Evolutionary conservation across 2,888 invertebrate genomes (phyloP).

Genomic region (Tolmerus cingulatus): DNA sequence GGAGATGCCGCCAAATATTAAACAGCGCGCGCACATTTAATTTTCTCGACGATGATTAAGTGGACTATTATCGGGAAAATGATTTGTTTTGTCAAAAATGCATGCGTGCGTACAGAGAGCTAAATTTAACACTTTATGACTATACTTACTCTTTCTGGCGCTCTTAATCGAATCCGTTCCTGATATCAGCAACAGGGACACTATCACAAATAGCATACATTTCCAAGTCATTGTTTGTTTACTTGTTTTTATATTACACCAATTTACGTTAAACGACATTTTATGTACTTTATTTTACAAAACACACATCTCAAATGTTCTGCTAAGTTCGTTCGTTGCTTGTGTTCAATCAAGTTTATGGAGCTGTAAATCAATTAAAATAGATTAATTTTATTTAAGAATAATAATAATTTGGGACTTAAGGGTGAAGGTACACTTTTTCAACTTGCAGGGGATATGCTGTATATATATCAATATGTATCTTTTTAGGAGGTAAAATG

Average conservation of each 20-base stretch:
- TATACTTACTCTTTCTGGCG: conserved; percentile 13
- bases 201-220: not conserved
- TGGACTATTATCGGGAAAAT: not conserved
- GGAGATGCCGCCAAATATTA: not conserved
- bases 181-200: not conserved
- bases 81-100: not conserved
- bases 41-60: not conserved
- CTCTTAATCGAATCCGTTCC: not conserved
- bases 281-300: not conserved
- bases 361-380: not conserved
- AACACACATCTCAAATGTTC: not conserved
- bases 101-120: not conserved
- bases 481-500: too few species aligned
- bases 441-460: not conserved
- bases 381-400: not conserved
- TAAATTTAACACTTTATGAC: not conserved
- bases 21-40: not conserved
- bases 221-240: conserved; percentile 8
- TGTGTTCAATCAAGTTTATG: not conserved
- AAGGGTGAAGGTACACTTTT: not conserved
- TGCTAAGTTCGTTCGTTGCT: not conserved
- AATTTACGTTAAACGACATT: not conserved
- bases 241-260: not conserved
- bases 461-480: not conserved
- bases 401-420: too few species aligned